phyloP scores from a whole-genome alignment of 1,140 invertebrate genomes.

The Drosophila repleta region DNA sequence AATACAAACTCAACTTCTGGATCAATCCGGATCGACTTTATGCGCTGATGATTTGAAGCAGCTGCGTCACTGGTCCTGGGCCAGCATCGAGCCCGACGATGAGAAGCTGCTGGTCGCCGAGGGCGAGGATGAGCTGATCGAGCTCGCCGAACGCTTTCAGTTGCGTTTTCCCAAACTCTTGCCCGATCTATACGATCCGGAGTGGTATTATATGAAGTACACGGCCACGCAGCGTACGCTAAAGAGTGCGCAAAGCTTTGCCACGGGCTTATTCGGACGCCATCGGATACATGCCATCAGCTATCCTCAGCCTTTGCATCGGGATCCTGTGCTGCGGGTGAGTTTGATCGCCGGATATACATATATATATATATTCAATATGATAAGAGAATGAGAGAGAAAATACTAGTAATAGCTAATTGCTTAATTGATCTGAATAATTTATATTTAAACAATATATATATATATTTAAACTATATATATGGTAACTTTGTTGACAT shows the following conservation, averaged over 20 bases:
- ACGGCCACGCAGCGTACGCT: conserved; percentile 90
- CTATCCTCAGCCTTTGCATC: conserved; percentile 87
- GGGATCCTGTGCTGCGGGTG: conserved; percentile 90
- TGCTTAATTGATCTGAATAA: neutral
- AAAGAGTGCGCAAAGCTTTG: conserved; percentile 90
- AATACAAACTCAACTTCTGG: conserved; percentile 85
- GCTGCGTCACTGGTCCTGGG: conserved; percentile 86
- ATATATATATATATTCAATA: neutral
- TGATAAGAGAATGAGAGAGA: too few species aligned
- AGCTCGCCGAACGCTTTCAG: conserved; percentile 88
- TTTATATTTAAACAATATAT: too few species aligned
- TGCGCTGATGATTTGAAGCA: conserved; percentile 78
- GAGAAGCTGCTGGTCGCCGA: conserved; percentile 87
- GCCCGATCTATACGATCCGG: conserved; percentile 85
- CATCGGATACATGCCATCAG: conserved; percentile 85
- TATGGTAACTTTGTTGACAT: too few species aligned
- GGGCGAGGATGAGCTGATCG: conserved; percentile 88
- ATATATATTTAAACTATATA: too few species aligned
- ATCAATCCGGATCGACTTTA: conserved; percentile 48
- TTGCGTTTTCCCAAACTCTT: conserved; percentile 87
- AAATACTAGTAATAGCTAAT: too few species aligned
- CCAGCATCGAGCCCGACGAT: conserved; percentile 76
- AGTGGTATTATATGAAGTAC: conserved; percentile 88
- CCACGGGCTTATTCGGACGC: conserved; percentile 89
- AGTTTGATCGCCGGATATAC: conserved; percentile 52